Percentiles rank a stretch among this genome's conserved stretches.
phyloP scores from a whole-genome alignment of 2,113 vertebrate genomes.

The Anolis carolinensis region DNA sequence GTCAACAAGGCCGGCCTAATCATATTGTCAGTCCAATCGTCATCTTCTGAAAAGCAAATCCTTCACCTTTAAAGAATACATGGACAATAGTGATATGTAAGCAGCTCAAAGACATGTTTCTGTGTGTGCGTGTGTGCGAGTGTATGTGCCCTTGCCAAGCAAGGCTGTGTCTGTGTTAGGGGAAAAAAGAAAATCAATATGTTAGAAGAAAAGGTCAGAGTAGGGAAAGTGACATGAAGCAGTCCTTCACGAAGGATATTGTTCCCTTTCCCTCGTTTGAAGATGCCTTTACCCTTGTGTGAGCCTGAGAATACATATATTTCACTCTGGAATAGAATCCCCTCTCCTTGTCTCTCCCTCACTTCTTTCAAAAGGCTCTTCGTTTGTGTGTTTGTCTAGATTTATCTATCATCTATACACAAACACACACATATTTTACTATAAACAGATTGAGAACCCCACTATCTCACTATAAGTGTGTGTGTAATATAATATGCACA shows the following conservation, averaged over 20 bases:
- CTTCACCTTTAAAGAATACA: conserved; percentile 78
- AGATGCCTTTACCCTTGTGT: conserved; percentile 76
- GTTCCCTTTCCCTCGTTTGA: conserved; percentile 80
- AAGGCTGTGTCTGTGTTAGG: conserved; percentile 79
- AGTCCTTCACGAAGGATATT: conserved; percentile 80
- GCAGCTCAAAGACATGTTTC: conserved; percentile 77
- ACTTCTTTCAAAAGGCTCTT: not conserved
- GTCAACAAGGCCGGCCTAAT: conserved; percentile 75
- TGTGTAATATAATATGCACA: too few species aligned
- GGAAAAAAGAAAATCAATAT: conserved; percentile 78
- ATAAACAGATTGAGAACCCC: too few species aligned
- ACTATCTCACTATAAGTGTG: too few species aligned
- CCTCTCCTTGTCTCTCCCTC: not conserved
- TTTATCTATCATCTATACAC: not conserved
- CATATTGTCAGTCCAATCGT: conserved; percentile 77
- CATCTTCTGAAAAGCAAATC: conserved; percentile 74
- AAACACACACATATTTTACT: too few species aligned
- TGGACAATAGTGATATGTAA: conserved; percentile 80
- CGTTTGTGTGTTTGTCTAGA: not conserved
- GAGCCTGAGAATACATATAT: conserved; percentile 70
- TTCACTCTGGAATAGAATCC: conserved; percentile 71
- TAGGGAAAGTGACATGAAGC: conserved; percentile 83
- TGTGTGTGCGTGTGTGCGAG: not conserved
- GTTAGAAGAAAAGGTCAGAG: conserved; percentile 83
- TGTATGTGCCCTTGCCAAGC: conserved; percentile 72